Conservation (phyloP, 2,888 invertebrate genomes). For the Hirtodrosophila cameraria region DNA sequence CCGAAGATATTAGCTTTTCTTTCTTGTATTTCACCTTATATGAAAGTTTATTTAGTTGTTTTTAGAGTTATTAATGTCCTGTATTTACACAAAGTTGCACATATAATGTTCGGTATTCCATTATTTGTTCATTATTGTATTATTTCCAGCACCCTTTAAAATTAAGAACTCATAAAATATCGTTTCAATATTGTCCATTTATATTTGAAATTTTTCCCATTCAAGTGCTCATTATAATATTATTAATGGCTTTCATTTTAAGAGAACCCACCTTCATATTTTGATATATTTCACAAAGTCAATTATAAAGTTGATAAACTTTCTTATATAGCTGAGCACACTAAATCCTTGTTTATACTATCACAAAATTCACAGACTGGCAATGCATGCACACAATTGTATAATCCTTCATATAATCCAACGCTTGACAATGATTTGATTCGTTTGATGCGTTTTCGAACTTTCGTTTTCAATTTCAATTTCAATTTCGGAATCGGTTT, state of each 20-base stretch:
- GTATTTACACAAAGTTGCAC: too few relatives aligned
- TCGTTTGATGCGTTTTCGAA: conserved; percentile 23
- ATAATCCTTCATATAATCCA: conserved; percentile 30
- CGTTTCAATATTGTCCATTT: not conserved
- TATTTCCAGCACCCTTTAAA: too few relatives aligned
- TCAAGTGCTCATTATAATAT: not conserved
- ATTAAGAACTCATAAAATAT: too few relatives aligned
- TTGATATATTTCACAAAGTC: conserved; percentile 19
- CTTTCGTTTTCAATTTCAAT: too few relatives aligned
- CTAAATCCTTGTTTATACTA: conserved; percentile 17
- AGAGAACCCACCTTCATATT: conserved; percentile 76
- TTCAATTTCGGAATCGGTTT: conserved; percentile 11
- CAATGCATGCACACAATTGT: conserved; percentile 6
- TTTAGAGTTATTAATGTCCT: too few relatives aligned
- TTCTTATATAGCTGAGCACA: conserved; percentile 11
- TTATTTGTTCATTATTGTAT: too few relatives aligned
- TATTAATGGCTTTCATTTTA: not conserved
- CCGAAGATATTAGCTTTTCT: too few relatives aligned
- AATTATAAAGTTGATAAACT: conserved; percentile 3
- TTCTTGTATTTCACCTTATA: too few relatives aligned
- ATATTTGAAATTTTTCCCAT: not conserved
- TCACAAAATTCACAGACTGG: conserved; percentile 13
- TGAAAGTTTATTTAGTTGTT: too few relatives aligned
- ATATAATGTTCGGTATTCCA: too few relatives aligned
- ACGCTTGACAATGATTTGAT: conserved; percentile 20